A percentile compares a stretch with the other conserved stretches of the same genome.
Evolutionary conservation across 2,797 vertebrate species (phyloP).

Genomic region (Odontamblyopus lacepedii): DNA sequence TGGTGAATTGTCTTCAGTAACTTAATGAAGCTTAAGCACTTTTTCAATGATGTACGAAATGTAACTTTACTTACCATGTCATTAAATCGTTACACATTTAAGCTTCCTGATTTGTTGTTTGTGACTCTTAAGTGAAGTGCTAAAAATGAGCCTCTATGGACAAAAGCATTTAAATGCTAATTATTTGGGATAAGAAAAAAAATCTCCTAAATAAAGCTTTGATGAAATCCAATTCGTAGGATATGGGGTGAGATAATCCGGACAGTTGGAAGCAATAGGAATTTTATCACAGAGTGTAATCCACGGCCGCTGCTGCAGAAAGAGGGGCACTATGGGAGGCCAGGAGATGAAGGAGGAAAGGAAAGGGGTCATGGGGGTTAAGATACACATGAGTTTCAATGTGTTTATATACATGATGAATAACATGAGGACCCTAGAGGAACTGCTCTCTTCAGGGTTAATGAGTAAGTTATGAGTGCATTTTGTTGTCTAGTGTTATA

Average conservation of each 20-base stretch:
- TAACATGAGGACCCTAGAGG: not conserved
- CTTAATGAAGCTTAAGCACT: conserved; percentile 25
- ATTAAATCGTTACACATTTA: conserved; percentile 48
- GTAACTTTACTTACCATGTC: conserved; percentile 33
- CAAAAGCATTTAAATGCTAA: conserved; percentile 67
- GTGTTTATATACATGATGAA: not conserved
- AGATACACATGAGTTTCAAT: not conserved
- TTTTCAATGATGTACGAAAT: conserved; percentile 35
- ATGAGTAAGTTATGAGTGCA: not conserved
- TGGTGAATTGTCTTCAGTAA: conserved; percentile 21
- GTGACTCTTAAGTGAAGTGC: conserved; percentile 24
- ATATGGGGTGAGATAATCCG: conserved; percentile 80
- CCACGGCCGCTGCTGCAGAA: conserved; percentile 62
- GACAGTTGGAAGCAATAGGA: conserved; percentile 81
- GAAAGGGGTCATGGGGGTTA: conserved; percentile 45
- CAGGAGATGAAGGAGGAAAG: conserved; percentile 56
- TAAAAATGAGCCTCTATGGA: conserved; percentile 69
- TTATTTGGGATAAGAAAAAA: conserved; percentile 66
- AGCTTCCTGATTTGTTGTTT: conserved; percentile 11
- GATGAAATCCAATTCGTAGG: conserved; percentile 67
- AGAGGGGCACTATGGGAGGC: conserved; percentile 52
- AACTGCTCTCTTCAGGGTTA: not conserved
- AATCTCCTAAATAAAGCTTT: conserved; percentile 72
- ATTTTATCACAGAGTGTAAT: conserved; percentile 86
- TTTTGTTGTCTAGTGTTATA: not conserved